These are phyloP conservation scores for Nomada ferruginata DNA, from an alignment of 2,888 invertebrate genomes.

Conservation along the genomic window DNA sequence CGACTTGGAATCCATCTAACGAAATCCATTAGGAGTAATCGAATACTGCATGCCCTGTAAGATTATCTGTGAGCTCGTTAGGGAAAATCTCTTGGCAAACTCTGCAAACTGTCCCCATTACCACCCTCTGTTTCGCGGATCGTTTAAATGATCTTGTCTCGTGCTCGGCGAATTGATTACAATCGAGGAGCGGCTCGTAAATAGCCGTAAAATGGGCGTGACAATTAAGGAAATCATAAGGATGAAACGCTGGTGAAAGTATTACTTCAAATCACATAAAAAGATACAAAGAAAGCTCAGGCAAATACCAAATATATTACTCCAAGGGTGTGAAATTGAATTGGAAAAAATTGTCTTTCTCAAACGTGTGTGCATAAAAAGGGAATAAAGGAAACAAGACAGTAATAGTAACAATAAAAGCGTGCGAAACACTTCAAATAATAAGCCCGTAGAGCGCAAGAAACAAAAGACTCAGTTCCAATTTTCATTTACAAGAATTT, in stretches of 20 bases:
- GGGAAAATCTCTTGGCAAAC: constrained; percentile 30
- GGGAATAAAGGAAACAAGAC: too few relatives aligned
- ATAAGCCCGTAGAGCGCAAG: neutral
- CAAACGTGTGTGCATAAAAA: neutral
- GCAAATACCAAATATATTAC: neutral
- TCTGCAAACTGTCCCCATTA: constrained; percentile 43
- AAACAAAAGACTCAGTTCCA: too few relatives aligned
- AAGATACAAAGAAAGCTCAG: neutral
- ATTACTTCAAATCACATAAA: too few relatives aligned
- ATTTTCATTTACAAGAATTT: neutral
- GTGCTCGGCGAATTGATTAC: neutral
- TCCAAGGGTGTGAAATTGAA: neutral
- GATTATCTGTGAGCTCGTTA: constrained; percentile 48
- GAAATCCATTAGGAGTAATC: constrained; percentile 47
- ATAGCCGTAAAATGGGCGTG: neutral
- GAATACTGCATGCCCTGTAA: constrained; percentile 29
- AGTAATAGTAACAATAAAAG: neutral
- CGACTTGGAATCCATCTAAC: constrained; percentile 18
- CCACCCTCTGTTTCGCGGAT: constrained; percentile 11
- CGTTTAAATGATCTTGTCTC: constrained; percentile 1
- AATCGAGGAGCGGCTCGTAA: neutral
- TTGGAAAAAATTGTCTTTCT: neutral
- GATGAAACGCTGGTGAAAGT: neutral
- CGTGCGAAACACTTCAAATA: neutral
- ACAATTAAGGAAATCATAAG: neutral